These are phyloP conservation scores for Heliconius himera DNA, from an alignment of 1,140 invertebrate genomes.

Conservation along the genomic window DNA sequence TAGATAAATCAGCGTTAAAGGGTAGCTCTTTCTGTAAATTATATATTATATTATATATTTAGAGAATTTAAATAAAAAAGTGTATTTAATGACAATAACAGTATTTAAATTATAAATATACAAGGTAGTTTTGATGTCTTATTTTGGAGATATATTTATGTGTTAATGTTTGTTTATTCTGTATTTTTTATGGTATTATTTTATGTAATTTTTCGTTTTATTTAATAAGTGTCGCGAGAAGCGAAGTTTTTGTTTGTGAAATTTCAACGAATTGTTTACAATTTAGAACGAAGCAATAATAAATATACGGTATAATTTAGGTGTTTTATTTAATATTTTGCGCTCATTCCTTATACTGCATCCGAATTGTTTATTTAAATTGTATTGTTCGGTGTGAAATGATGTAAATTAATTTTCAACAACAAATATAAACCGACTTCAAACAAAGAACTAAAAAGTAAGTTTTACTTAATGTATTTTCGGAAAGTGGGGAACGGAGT, in stretches of 20 bases:
- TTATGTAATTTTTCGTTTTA: conserved; percentile 57
- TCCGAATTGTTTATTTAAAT: too few relatives aligned
- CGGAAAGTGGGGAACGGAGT: too few relatives aligned
- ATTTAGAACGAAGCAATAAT: conserved; percentile 72
- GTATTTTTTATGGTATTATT: conserved; percentile 72
- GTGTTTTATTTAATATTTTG: conserved; percentile 40
- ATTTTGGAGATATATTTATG: conserved; percentile 72
- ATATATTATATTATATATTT: conserved; percentile 50
- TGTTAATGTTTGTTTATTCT: conserved; percentile 68
- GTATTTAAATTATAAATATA: conserved; percentile 55
- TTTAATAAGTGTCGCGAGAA: not conserved
- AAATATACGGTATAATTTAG: conserved; percentile 55
- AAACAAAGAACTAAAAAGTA: too few relatives aligned
- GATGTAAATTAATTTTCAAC: too few relatives aligned
- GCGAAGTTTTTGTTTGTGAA: conserved; percentile 45
- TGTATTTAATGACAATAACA: conserved; percentile 63
- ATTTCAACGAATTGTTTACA: conserved; percentile 75
- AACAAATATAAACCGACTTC: too few relatives aligned
- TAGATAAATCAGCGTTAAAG: conserved; percentile 1
- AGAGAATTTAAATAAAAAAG: conserved; percentile 31
- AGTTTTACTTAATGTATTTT: too few relatives aligned
- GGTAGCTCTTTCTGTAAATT: conserved; percentile 39
- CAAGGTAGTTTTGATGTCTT: conserved; percentile 58
- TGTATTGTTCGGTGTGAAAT: too few relatives aligned
- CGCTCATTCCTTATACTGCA: not conserved